A percentile compares a stretch with the other conserved stretches of the same genome.
These are phyloP conservation scores for Wasmannia auropunctata DNA, from an alignment of 1,140 invertebrate genomes.

Conservation along the genomic window DNA sequence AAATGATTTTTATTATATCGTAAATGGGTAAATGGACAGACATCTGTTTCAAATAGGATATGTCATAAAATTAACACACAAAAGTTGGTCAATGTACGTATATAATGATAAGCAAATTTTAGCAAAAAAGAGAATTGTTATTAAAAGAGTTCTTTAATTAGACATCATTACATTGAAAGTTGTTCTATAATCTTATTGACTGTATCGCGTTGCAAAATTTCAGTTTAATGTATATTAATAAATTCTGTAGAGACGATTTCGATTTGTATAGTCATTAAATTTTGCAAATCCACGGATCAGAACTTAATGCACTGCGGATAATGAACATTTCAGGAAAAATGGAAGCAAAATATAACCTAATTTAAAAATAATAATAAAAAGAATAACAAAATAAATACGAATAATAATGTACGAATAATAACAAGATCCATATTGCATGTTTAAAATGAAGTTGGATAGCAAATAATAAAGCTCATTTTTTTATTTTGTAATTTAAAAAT, in stretches of 20 bases:
- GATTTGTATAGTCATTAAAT: not conserved
- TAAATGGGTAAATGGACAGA: not conserved
- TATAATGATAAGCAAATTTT: too few species aligned
- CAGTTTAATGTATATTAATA: not conserved
- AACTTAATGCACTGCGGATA: not conserved
- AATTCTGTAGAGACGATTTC: too few species aligned
- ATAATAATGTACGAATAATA: not conserved
- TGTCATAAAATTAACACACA: not conserved
- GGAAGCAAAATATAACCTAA: not conserved
- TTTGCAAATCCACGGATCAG: not conserved
- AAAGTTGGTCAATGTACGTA: not conserved
- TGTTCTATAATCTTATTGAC: not conserved
- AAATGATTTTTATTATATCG: not conserved
- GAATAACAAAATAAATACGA: too few species aligned
- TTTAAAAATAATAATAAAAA: not conserved
- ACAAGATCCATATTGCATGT: not conserved
- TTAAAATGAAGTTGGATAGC: not conserved
- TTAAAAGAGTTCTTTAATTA: not conserved
- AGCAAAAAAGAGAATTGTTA: not conserved
- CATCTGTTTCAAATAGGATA: not conserved
- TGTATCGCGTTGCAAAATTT: not conserved
- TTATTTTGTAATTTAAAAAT: not conserved
- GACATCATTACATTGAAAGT: not conserved
- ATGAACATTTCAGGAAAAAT: not conserved
- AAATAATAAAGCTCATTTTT: not conserved